phyloP scores from a whole-genome alignment of 2,888 invertebrate genomes.

The Macaria liturata region DNA sequence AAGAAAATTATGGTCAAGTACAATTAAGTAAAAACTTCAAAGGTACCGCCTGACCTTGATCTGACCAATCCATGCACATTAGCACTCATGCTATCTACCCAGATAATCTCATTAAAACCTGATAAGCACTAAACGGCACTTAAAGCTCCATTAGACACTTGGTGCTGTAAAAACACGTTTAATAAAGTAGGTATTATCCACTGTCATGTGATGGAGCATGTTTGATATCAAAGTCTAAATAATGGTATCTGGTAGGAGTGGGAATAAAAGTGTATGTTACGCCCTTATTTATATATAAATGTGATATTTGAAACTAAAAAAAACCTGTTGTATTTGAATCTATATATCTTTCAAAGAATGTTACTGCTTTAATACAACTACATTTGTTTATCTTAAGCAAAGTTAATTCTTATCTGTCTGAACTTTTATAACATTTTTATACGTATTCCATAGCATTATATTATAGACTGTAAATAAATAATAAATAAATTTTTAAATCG shows the following conservation, averaged over 20 bases:
- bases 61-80: slow-evolving; percentile 15
- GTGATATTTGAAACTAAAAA: too few species aligned
- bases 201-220: slow-evolving; percentile 54
- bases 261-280: slow-evolving; percentile 23
- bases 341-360: too few species aligned
- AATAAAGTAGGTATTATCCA: slow-evolving; percentile 45
- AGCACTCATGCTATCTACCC: slow-evolving; percentile 7
- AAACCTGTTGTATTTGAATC: too few species aligned
- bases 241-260: slow-evolving; percentile 45
- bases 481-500: too few species aligned
- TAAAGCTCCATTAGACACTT: slow-evolving; percentile 12
- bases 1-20: too few species aligned
- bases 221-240: slow-evolving; percentile 58
- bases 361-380: too few species aligned
- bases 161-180: slow-evolving; percentile 21
- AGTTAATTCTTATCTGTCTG: too few species aligned
- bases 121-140: slow-evolving; percentile 15
- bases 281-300: too few species aligned
- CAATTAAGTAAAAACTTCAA: background rate
- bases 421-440: too few species aligned
- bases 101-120: slow-evolving; percentile 16
- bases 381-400: too few species aligned
- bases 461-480: too few species aligned
- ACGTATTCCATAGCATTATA: too few species aligned
- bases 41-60: slow-evolving; percentile 9